phyloP scores from a whole-genome alignment of 2,113 vertebrate species.

The Carassius auratus region DNA sequence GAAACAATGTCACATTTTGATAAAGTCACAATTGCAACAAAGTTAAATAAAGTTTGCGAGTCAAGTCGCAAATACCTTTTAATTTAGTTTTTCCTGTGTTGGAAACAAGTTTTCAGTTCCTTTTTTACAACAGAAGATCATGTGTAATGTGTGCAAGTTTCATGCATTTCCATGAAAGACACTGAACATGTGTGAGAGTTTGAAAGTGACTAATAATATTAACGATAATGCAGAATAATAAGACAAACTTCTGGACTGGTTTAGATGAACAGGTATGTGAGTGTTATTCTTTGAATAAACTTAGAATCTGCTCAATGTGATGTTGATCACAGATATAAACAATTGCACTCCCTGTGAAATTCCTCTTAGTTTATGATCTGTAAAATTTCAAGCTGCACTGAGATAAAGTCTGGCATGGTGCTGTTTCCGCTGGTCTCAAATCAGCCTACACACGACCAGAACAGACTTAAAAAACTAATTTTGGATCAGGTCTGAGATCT shows the following conservation, averaged over 20 bases:
- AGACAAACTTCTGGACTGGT: neutral
- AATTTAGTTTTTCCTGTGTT: neutral
- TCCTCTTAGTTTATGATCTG: constrained; percentile 18
- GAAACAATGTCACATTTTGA: no score
- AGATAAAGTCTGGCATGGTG: neutral
- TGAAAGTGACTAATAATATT: constrained; percentile 1
- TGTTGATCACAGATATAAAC: neutral
- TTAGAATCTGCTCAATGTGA: neutral
- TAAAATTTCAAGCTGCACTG: neutral
- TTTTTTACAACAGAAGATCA: neutral
- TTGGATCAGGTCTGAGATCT: neutral
- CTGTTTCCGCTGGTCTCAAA: neutral
- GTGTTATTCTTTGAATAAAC: constrained; percentile 1
- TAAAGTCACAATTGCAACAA: neutral
- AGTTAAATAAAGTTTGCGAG: no score
- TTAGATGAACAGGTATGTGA: neutral
- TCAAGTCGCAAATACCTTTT: neutral
- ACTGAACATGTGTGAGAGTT: neutral
- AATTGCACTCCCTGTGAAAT: neutral
- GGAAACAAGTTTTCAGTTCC: neutral
- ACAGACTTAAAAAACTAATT: neutral
- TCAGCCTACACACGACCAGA: neutral
- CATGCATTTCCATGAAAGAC: neutral
- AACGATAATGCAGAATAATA: neutral
- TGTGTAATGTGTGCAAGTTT: neutral